Conservation (phyloP, 2,888 invertebrate species). For the Drosophila imparisetae region DNA sequence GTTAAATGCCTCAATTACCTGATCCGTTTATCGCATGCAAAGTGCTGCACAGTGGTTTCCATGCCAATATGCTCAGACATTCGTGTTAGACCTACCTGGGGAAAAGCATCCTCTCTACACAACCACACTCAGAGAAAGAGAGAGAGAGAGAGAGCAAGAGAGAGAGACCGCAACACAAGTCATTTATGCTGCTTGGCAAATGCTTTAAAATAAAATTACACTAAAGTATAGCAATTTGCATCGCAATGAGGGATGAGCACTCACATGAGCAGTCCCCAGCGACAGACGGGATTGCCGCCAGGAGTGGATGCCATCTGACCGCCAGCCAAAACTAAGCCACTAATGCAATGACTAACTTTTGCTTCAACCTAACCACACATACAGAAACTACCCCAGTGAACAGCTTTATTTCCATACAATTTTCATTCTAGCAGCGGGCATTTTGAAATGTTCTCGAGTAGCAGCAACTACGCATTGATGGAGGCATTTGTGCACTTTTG, state of each 20-base stretch:
- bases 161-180: background rate
- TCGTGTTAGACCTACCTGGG: slow-evolving; percentile 31
- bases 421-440: background rate
- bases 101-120: slow-evolving; percentile 13
- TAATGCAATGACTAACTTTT: slow-evolving; percentile 50
- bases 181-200: slow-evolving; percentile 19
- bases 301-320: slow-evolving; percentile 29
- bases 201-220: slow-evolving; percentile 66
- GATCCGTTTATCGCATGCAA: slow-evolving; percentile 44
- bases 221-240: slow-evolving; percentile 75
- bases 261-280: slow-evolving; percentile 21
- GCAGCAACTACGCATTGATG: background rate
- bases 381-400: background rate
- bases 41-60: slow-evolving; percentile 25
- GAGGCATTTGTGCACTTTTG: background rate
- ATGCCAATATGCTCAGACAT: slow-evolving; percentile 50
- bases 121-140: slow-evolving; percentile 2
- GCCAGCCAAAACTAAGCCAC: slow-evolving; percentile 29
- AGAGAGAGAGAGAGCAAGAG: background rate
- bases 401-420: slow-evolving; percentile 1
- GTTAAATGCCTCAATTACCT: slow-evolving; percentile 61
- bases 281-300: slow-evolving; percentile 3
- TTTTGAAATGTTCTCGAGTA: background rate
- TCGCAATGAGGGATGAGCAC: slow-evolving; percentile 49
- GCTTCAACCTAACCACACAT: slow-evolving; percentile 11